These are phyloP conservation scores for Sinocyclocheilus anophthalmus DNA, from an alignment of 2,113 vertebrate genomes.

Conservation along the genomic window DNA sequence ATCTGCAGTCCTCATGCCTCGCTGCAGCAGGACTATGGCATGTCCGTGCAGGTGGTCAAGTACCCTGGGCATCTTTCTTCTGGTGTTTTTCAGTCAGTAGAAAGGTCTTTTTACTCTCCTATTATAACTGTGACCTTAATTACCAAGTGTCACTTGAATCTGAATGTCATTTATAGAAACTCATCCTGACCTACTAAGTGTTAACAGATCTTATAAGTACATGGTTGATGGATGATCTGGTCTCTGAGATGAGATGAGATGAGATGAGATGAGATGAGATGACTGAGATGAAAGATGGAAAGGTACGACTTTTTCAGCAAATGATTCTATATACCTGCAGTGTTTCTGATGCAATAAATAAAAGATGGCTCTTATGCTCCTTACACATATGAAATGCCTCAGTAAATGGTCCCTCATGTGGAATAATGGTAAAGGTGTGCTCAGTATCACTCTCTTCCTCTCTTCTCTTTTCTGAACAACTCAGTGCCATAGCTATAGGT, in stretches of 20 bases:
- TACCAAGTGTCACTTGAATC: no score
- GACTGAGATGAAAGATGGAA: no score
- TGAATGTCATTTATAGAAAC: background rate
- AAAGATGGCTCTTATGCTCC: conserved; percentile 59
- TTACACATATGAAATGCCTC: conserved; percentile 37
- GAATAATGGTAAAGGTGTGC: conserved; percentile 62
- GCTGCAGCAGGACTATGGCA: no score
- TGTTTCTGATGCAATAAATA: conserved; percentile 63
- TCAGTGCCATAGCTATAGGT: background rate
- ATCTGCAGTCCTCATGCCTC: no score
- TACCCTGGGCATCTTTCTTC: no score
- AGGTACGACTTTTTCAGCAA: conserved; percentile 32
- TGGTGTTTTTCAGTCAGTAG: no score
- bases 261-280: conserved; percentile 11
- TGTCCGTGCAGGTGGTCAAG: no score
- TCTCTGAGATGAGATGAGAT: conserved; percentile 7
- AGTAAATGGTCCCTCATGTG: conserved; percentile 59
- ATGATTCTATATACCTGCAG: conserved; percentile 48
- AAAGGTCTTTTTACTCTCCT: no score
- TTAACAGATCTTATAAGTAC: background rate
- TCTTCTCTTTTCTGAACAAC: conserved; percentile 17
- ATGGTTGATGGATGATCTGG: conserved; percentile 3
- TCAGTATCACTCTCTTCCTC: conserved; percentile 36
- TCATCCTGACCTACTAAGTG: background rate
- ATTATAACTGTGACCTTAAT: no score